Percentiles rank a stretch among this genome's conserved stretches.
Conservation (phyloP, 1,140 invertebrate species). For the Cydia strobilella region DNA sequence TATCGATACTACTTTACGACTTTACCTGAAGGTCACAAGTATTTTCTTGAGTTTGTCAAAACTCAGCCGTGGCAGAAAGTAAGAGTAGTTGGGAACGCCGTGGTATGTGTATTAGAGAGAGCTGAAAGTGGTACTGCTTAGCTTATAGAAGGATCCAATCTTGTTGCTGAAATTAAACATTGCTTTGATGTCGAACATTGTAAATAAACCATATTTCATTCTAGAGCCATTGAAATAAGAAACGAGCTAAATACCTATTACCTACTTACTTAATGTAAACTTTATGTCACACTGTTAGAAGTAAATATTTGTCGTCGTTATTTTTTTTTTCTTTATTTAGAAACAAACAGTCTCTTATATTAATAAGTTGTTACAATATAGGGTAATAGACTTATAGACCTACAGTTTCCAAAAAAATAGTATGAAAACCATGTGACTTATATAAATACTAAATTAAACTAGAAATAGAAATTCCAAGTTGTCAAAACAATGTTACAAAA, state of each 20-base stretch:
- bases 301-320: constrained; percentile 6
- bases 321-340: too few species aligned
- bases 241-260: background rate
- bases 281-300: background rate
- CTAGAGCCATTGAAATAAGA: background rate
- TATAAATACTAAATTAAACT: too few species aligned
- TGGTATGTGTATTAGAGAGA: constrained; percentile 40
- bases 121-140: constrained; percentile 42
- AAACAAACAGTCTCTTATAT: too few species aligned
- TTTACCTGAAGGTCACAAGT: constrained; percentile 21
- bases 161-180: constrained; percentile 24
- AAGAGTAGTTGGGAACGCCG: constrained; percentile 38
- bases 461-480: too few species aligned
- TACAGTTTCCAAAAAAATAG: too few species aligned
- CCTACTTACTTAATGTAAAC: background rate
- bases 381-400: too few species aligned
- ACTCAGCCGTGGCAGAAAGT: constrained; percentile 35
- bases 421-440: too few species aligned
- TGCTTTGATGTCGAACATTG: background rate
- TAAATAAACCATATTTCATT: background rate
- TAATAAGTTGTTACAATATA: too few species aligned
- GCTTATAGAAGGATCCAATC: constrained; percentile 39
- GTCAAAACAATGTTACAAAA: too few species aligned
- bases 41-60: background rate
- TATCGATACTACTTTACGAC: constrained; percentile 48